Conservation (phyloP, 2,888 invertebrate species). For the Strigamia maritima region DNA sequence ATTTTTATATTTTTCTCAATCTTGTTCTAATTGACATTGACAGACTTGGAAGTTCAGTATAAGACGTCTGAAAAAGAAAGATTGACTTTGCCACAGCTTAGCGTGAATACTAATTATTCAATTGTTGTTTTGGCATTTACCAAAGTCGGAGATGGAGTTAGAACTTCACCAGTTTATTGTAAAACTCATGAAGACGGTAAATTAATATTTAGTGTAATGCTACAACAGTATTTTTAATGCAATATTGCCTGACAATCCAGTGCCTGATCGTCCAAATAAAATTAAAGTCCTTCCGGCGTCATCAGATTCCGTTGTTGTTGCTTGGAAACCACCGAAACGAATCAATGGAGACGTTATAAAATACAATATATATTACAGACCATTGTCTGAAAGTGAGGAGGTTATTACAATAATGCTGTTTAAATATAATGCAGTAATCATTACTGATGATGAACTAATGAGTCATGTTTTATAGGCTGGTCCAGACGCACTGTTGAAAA, state of each 20-base stretch:
- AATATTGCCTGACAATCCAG: conserved; percentile 53
- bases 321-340: conserved; percentile 76
- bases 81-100: conserved; percentile 52
- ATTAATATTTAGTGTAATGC: conserved; percentile 50
- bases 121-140: conserved; percentile 79
- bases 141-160: conserved; percentile 76
- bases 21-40: background rate
- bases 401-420: conserved; percentile 35
- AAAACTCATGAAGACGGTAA: conserved; percentile 82
- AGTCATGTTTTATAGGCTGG: background rate
- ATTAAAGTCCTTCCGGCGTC: conserved; percentile 79
- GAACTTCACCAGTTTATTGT: conserved; percentile 72
- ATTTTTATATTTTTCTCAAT: background rate
- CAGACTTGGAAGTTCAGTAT: background rate
- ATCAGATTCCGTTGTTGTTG: conserved; percentile 75
- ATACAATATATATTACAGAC: conserved; percentile 70
- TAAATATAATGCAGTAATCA: background rate
- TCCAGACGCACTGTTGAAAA: background rate
- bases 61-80: background rate
- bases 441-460: background rate
- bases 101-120: conserved; percentile 84
- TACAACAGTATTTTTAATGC: background rate
- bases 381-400: conserved; percentile 41
- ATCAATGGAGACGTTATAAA: conserved; percentile 77
- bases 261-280: conserved; percentile 79